These are phyloP conservation scores for Drosophila nasuta DNA, from an alignment of 1,140 invertebrate species.

Conservation along the genomic window DNA sequence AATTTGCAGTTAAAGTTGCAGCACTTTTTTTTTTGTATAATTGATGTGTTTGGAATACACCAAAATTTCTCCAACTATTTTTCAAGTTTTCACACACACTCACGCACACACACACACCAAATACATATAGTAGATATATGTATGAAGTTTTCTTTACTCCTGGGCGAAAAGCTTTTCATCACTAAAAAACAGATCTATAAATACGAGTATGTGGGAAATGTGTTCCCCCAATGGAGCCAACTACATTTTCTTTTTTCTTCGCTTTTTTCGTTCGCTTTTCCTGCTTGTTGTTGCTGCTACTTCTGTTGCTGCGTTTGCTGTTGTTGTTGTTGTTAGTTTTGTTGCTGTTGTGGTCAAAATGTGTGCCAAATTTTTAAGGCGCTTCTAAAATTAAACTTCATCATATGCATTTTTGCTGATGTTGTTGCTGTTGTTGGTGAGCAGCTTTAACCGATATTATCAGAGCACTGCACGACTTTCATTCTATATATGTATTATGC, in stretches of 20 bases:
- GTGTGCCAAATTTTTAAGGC: slow-evolving; percentile 65
- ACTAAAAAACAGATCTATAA: slow-evolving; percentile 71
- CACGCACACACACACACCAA: slow-evolving; percentile 4
- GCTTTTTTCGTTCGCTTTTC: slow-evolving; percentile 10
- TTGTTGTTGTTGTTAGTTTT: slow-evolving; percentile 1
- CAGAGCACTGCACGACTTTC: slow-evolving; percentile 41
- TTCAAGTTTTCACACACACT: slow-evolving; percentile 10
- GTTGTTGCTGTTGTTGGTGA: slow-evolving; percentile 12
- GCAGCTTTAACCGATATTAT: slow-evolving; percentile 61
- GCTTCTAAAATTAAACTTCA: slow-evolving; percentile 69
- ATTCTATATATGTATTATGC: slow-evolving; percentile 5
- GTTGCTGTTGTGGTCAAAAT: slow-evolving; percentile 56
- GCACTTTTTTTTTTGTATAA: background rate
- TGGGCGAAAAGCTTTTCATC: slow-evolving; percentile 37
- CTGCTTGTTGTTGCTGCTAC: slow-evolving; percentile 2
- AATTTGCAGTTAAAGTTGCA: slow-evolving; percentile 4
- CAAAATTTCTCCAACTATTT: background rate
- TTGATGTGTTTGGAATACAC: background rate
- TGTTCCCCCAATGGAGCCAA: slow-evolving; percentile 62
- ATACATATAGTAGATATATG: background rate
- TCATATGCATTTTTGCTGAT: slow-evolving; percentile 38
- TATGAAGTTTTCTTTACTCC: slow-evolving; percentile 20
- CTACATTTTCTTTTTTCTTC: slow-evolving; percentile 45
- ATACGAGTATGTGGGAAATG: slow-evolving; percentile 63
- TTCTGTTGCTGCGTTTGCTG: background rate